phyloP scores from a whole-genome alignment of 2,797 vertebrate species.

The Gymnothorax reevesii region DNA sequence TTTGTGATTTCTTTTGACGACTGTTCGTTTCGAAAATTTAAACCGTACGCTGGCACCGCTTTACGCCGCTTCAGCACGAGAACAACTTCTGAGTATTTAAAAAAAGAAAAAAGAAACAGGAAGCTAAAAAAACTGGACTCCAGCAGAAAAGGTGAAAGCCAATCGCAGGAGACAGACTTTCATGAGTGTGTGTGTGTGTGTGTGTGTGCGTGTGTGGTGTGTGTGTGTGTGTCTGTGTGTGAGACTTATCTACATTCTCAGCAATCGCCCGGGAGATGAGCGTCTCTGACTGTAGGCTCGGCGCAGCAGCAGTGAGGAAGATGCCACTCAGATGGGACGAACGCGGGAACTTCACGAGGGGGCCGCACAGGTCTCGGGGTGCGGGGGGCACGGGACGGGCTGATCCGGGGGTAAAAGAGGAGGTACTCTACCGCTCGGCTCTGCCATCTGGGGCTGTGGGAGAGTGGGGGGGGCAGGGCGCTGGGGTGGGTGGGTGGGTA shows the following conservation, averaged over 20 bases:
- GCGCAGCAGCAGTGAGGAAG: constrained; percentile 75
- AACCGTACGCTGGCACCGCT: constrained; percentile 17
- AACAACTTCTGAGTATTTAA: constrained; percentile 46
- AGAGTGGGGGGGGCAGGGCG: constrained; percentile 50
- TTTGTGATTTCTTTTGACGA: background rate
- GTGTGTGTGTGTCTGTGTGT: constrained; percentile 70
- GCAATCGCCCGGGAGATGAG: constrained; percentile 85
- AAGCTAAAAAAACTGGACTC: constrained; percentile 40
- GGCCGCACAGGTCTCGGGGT: constrained; percentile 60
- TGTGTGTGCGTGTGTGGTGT: constrained; percentile 39
- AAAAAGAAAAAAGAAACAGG: constrained; percentile 1
- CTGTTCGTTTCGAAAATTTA: constrained; percentile 21
- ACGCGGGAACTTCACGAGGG: constrained; percentile 80
- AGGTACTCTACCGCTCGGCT: constrained; percentile 71
- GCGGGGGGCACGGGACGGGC: background rate
- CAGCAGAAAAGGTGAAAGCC: constrained; percentile 50
- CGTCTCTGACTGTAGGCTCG: constrained; percentile 80
- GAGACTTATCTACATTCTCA: constrained; percentile 84
- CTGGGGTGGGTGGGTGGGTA: constrained; percentile 56
- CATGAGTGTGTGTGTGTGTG: background rate
- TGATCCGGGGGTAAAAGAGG: constrained; percentile 64
- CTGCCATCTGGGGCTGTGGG: constrained; percentile 75
- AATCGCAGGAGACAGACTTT: constrained; percentile 5
- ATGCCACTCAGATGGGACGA: constrained; percentile 85
- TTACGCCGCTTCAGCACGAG: background rate